Evolutionary conservation across 2,888 invertebrate genomes (phyloP).

Genomic region (Caenorhabditis sp.): DNA sequence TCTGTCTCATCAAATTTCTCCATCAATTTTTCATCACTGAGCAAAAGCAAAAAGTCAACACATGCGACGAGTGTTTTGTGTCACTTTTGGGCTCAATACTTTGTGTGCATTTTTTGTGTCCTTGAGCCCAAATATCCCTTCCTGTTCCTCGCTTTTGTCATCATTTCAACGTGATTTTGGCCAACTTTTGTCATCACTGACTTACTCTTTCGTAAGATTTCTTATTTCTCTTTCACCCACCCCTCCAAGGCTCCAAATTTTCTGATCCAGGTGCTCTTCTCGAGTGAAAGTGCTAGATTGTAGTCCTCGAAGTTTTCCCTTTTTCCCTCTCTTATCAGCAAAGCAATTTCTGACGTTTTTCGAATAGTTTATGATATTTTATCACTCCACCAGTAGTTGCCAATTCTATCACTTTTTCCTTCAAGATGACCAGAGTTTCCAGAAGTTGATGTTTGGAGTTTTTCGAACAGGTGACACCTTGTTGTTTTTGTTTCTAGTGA

Average conservation of each 20-base stretch:
- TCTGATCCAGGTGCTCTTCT: neutral
- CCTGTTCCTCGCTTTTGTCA: constrained; percentile 13
- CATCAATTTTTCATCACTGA: constrained; percentile 47
- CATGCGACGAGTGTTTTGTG: too few species aligned
- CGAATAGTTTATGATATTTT: constrained; percentile 1
- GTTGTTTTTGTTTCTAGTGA: constrained; percentile 1
- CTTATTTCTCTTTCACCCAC: constrained; percentile 2
- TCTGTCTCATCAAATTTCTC: constrained; percentile 10
- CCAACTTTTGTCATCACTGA: constrained; percentile 29
- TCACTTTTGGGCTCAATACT: neutral
- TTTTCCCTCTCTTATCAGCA: constrained; percentile 6
- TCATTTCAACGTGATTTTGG: constrained; percentile 21
- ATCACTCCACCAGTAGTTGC: constrained; percentile 19
- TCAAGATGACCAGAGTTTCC: constrained; percentile 2
- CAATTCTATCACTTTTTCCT: neutral
- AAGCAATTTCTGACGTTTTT: constrained; percentile 11
- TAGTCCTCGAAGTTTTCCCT: neutral
- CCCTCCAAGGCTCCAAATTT: too few species aligned
- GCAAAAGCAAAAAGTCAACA: constrained; percentile 27
- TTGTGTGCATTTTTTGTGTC: constrained; percentile 12
- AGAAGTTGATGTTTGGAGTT: neutral
- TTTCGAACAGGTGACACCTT: neutral
- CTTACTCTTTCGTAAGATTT: constrained; percentile 38
- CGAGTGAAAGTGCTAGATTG: constrained; percentile 49
- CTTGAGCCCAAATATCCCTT: neutral